Evolutionary conservation across 2,888 invertebrate species (phyloP).

Genomic region (Tipula confusa): DNA sequence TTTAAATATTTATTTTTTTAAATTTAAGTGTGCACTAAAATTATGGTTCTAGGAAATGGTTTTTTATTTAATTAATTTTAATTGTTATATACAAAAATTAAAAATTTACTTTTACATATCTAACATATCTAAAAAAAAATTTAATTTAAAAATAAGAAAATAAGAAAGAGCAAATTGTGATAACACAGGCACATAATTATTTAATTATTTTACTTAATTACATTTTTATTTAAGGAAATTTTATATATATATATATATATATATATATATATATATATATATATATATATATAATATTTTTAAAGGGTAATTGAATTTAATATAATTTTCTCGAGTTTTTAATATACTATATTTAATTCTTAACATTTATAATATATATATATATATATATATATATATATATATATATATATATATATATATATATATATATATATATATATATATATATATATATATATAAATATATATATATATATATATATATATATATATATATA

Average conservation of each 20-base stretch:
- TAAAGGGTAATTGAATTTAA: background rate
- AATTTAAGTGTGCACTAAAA: background rate
- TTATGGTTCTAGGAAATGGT: background rate
- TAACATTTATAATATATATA: conserved; percentile 3
- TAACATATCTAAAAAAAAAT: background rate
- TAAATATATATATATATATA: no score
- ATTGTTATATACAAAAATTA: background rate
- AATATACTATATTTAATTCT: background rate
- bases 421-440: no score
- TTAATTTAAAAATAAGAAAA: background rate
- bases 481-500: no score
- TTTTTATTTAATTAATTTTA: background rate
- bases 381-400: no score
- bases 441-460: no score
- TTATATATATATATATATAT: background rate
- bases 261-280: background rate
- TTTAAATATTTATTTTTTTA: background rate
- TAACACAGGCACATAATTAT: conserved; percentile 25
- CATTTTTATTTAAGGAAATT: background rate
- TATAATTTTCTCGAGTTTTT: background rate
- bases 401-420: no score
- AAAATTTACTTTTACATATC: background rate
- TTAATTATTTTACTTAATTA: background rate
- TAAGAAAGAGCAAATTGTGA: conserved; percentile 25
- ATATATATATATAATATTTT: background rate